A percentile compares a stretch with the other conserved stretches of the same genome.
Evolutionary conservation across 1,140 invertebrate species (phyloP).

Genomic region (Caenorhabditis inopinata): DNA sequence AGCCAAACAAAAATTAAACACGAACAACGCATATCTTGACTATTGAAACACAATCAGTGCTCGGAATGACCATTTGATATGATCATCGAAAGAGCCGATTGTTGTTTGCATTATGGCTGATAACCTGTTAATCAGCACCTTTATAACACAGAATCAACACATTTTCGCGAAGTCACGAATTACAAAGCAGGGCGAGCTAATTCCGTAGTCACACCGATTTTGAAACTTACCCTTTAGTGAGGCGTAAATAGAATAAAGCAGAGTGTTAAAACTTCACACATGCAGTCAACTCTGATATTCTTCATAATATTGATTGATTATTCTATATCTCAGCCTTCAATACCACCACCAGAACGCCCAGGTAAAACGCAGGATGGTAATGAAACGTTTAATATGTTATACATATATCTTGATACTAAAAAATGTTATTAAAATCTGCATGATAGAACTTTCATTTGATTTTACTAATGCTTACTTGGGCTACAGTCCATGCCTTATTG

Average conservation of each 20-base stretch:
- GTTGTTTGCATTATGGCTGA: slow-evolving; percentile 28
- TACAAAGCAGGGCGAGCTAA: not conserved
- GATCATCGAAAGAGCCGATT: not conserved
- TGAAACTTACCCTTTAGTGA: not conserved
- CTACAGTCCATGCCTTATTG: no score
- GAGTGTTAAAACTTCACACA: slow-evolving; percentile 9
- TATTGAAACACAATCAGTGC: not conserved
- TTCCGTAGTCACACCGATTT: slow-evolving; percentile 18
- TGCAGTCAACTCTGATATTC: not conserved
- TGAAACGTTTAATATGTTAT: no score
- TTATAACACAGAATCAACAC: not conserved
- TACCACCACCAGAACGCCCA: slow-evolving; percentile 44
- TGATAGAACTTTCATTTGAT: no score
- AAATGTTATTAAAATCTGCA: no score
- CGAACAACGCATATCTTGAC: not conserved
- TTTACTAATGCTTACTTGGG: no score
- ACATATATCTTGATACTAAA: no score
- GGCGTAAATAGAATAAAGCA: not conserved
- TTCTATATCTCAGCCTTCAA: slow-evolving; percentile 21
- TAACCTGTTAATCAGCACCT: slow-evolving; percentile 16
- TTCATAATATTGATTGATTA: not conserved
- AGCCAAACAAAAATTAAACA: not conserved
- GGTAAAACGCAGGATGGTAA: no score
- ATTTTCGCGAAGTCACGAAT: slow-evolving; percentile 22
- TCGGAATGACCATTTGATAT: not conserved